Base-by-base conservation (phyloP, 2,113 vertebrate species). In the Tachysurus vachellii region DNA sequence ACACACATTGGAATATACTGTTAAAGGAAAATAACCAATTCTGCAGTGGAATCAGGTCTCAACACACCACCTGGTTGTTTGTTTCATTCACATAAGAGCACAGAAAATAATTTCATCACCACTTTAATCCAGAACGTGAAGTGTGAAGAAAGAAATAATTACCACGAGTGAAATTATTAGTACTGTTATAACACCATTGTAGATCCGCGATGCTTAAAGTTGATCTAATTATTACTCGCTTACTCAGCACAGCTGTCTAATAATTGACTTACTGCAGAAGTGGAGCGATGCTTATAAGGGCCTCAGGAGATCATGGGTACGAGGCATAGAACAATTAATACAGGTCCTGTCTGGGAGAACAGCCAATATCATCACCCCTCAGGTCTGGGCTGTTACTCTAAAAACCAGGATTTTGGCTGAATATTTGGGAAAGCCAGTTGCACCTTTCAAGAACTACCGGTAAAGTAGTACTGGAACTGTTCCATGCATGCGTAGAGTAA, bases 331-430 rank as follows among this genome's bases (percentile, higher is more conserved):
- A 62, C 42, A 75, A 61, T 85, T 85, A 21, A 10, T 10, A 23
- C 50, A 85, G 56, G 73, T 17, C 14, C 9, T 31, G 42, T 21
- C 57, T 61, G 44, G 84, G 84, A 85, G 42, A 61, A 50, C 42
- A 50, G 57, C 84, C 84, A 79, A 47, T 54, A 64, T 64, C n/a
- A 85, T 56, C 31, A 56, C 57, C 26, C 71, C 44, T 85, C 57
- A 66, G 44, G 71, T 61, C 26, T 79, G 84, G 73, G 73, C 59
- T 85, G 73, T 57, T 79, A 36, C 84, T 79, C 17, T 31, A 42
- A 64, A 85, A 85, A 50, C 3, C 42, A 85, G 19, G 68, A 44
- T 73, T 75, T 50, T 61, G 71, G 56, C 44, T 79, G 26, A 36
- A 14, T 31, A 23, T 77, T 83, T 83, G 16, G 44, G 61, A 5